These are phyloP conservation scores for Microctonus hyperodae DNA, from an alignment of 2,888 invertebrate genomes.

Conservation along the genomic window DNA sequence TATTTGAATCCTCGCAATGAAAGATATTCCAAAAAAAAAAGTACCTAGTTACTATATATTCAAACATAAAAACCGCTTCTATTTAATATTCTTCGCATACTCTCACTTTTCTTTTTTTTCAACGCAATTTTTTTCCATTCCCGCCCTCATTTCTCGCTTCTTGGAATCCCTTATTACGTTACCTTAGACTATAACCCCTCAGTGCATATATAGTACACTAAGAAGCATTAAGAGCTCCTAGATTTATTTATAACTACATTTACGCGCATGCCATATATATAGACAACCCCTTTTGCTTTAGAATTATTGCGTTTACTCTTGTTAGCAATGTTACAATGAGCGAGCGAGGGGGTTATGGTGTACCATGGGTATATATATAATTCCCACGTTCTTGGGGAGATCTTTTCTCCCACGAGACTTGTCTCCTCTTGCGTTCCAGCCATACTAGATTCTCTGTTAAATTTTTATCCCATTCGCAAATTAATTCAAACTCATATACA, in stretches of 20 bases:
- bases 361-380: slow-evolving; percentile 8
- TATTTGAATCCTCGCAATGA: too few relatives aligned
- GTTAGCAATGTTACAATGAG: slow-evolving; percentile 25
- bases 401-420: slow-evolving; percentile 31
- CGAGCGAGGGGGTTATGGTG: slow-evolving; percentile 1
- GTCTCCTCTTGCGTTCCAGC: slow-evolving; percentile 13
- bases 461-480: slow-evolving; percentile 31
- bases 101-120: neutral
- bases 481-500: slow-evolving; percentile 28
- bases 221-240: slow-evolving; percentile 62
- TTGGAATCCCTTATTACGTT: slow-evolving; percentile 21
- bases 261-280: slow-evolving; percentile 57
- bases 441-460: slow-evolving; percentile 17
- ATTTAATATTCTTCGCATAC: neutral
- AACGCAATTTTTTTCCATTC: slow-evolving; percentile 27
- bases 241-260: slow-evolving; percentile 65
- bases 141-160: slow-evolving; percentile 31
- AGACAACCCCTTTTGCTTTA: slow-evolving; percentile 49
- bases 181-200: slow-evolving; percentile 35
- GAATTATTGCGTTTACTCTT: slow-evolving; percentile 59
- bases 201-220: slow-evolving; percentile 35
- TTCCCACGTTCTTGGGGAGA: slow-evolving; percentile 15
- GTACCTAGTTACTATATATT: neutral
- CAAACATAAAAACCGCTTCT: neutral
- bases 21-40: too few relatives aligned